phyloP scores from a whole-genome alignment of 2,888 invertebrate genomes.

The Brachylomia viminalis region DNA sequence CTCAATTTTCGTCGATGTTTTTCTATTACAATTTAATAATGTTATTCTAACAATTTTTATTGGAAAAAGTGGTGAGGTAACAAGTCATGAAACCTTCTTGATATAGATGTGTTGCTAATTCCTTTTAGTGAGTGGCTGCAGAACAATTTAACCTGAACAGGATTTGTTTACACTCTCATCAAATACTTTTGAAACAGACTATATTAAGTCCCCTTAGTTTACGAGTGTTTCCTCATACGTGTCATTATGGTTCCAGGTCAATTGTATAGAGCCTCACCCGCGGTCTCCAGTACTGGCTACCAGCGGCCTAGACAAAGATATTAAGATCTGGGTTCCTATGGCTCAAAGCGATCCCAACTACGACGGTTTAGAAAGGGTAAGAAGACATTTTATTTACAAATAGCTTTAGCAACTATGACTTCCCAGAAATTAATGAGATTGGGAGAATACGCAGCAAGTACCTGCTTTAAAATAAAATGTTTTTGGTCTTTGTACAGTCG shows the following conservation, averaged over 20 bases:
- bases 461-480: not conserved
- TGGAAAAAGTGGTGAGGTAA: too few relatives aligned
- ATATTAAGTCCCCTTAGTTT: not conserved
- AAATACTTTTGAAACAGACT: too few relatives aligned
- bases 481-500: not conserved
- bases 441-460: not conserved
- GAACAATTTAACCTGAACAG: too few relatives aligned
- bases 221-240: not conserved
- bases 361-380: constrained; percentile 87
- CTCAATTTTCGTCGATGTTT: too few relatives aligned
- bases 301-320: constrained; percentile 97
- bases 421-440: not conserved
- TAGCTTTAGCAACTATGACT: not conserved
- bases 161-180: too few relatives aligned
- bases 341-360: constrained; percentile 90
- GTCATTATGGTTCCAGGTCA: constrained; percentile 91
- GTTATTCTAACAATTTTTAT: too few relatives aligned
- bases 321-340: constrained; percentile 97
- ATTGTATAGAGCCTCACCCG: constrained; percentile 98
- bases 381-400: not conserved
- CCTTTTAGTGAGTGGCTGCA: too few relatives aligned
- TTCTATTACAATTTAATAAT: too few relatives aligned
- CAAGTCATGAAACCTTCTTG: too few relatives aligned
- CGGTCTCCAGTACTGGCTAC: constrained; percentile 96
- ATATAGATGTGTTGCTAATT: too few relatives aligned